Evolutionary conservation across 2,797 vertebrate species (phyloP).

Genomic region (Scyliorhinus canicula): DNA sequence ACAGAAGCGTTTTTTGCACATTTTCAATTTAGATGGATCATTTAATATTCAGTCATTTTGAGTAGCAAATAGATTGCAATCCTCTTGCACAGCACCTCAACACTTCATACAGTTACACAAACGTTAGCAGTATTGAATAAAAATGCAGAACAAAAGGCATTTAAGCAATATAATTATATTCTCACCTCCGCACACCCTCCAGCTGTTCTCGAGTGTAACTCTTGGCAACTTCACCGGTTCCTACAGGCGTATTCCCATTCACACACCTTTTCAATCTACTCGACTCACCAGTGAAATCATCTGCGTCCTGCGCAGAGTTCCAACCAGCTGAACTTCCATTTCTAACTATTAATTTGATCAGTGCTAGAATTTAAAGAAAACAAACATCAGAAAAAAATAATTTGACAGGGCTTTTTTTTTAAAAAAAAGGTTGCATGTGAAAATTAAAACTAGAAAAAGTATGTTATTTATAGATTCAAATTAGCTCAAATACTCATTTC

Average conservation of each 20-base stretch:
- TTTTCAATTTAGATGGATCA: not conserved
- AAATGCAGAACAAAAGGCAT: not conserved
- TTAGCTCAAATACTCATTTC: not conserved
- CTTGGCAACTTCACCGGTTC: constrained; percentile 60
- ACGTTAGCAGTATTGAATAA: not conserved
- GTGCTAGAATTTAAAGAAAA: constrained; percentile 54
- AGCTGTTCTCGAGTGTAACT: constrained; percentile 83
- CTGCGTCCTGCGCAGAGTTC: constrained; percentile 51
- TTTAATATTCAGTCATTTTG: not conserved
- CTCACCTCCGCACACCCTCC: constrained; percentile 78
- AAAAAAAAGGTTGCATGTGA: not conserved
- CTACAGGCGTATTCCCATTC: constrained; percentile 44
- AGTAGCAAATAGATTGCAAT: not conserved
- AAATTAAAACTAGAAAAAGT: not conserved
- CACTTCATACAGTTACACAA: not conserved
- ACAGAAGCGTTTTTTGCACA: not conserved
- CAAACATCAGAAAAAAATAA: not conserved
- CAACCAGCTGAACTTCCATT: constrained; percentile 61
- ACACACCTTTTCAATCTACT: constrained; percentile 59
- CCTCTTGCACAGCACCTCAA: not conserved
- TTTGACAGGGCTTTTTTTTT: not conserved
- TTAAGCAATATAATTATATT: not conserved
- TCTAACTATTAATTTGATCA: constrained; percentile 75
- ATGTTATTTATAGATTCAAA: not conserved
- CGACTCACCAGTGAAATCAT: constrained; percentile 52